Conservation (phyloP, 1,140 invertebrate genomes). For the Drosophila melanogaster region Release_6_plus_ISO1_MT NC_004354.4:15026501-15027000, state of each 20-base stretch:
- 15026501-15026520: background rate
- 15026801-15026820: constrained; percentile 41
- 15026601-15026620: constrained; percentile 20
- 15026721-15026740: background rate
- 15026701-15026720: background rate
- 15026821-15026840: constrained; percentile 26
- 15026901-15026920: background rate
- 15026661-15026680: background rate
- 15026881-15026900: constrained; percentile 1
- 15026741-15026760: background rate
- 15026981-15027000: constrained; percentile 41
- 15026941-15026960: constrained; percentile 56
- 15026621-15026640: constrained; percentile 13
- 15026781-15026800: constrained; percentile 12
- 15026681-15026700: background rate
- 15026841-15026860: constrained; percentile 24
- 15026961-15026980: constrained; percentile 42
- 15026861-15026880: constrained; percentile 21
- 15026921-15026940: constrained; percentile 11
- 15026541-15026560: background rate
- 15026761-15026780: background rate
- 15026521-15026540: background rate
- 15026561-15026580: background rate
- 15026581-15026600: constrained; percentile 17
- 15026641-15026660: background rate